phyloP scores from a whole-genome alignment of 2,113 vertebrate species.

The Istiophorus platypterus region DNA sequence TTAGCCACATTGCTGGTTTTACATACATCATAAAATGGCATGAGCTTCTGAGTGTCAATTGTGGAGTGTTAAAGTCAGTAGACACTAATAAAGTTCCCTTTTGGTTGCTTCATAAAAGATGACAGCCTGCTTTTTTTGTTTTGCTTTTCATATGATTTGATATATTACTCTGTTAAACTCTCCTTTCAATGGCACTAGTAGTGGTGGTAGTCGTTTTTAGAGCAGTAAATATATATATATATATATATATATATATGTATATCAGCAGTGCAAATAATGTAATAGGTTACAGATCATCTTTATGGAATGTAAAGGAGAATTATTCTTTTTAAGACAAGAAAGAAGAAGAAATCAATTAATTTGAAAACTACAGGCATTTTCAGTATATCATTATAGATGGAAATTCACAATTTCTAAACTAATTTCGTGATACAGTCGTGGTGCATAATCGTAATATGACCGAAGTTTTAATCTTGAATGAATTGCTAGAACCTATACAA shows the following conservation, averaged over 20 bases:
- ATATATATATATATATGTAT: too few species aligned
- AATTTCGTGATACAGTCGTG: background rate
- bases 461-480: too few species aligned
- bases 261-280: background rate
- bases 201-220: background rate
- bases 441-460: too few species aligned
- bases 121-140: background rate
- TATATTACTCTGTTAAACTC: background rate
- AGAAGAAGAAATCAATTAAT: background rate
- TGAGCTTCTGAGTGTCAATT: background rate
- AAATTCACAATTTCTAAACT: background rate
- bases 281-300: background rate
- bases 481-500: background rate
- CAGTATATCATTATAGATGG: background rate
- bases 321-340: background rate
- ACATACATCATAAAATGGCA: conserved; percentile 31
- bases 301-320: background rate
- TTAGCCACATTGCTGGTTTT: conserved; percentile 24
- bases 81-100: background rate
- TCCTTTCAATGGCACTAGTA: background rate
- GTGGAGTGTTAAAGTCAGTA: background rate
- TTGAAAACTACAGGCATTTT: background rate
- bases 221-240: background rate
- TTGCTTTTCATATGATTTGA: background rate
- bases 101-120: conserved; percentile 1